Conservation (phyloP, 2,797 vertebrate species). For the Chaunax sp. region DNA sequence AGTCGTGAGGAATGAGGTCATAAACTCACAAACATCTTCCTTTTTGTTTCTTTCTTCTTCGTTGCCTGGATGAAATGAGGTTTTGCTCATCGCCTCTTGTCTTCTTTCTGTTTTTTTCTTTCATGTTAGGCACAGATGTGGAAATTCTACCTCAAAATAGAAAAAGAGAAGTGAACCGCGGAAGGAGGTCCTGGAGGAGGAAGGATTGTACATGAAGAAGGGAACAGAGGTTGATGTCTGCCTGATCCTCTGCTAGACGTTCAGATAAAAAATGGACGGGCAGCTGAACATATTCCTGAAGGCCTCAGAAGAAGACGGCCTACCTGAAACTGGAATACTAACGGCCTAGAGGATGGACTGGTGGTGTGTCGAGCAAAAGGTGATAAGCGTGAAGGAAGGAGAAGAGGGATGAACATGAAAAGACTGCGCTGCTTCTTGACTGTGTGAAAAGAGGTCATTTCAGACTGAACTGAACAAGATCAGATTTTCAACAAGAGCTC, state of each 20-base stretch:
- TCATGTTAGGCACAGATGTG: slow-evolving; percentile 72
- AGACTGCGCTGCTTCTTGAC: slow-evolving; percentile 74
- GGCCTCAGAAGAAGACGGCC: slow-evolving; percentile 48
- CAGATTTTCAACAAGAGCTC: slow-evolving; percentile 56
- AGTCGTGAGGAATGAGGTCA: slow-evolving; percentile 48
- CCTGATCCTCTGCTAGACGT: slow-evolving; percentile 40
- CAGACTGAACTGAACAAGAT: slow-evolving; percentile 60
- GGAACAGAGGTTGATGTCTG: slow-evolving; percentile 52
- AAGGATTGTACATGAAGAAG: slow-evolving; percentile 68
- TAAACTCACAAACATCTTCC: slow-evolving; percentile 8
- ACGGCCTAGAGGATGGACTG: slow-evolving; percentile 48
- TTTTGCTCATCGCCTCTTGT: slow-evolving; percentile 32
- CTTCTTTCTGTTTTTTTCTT: slow-evolving; percentile 9
- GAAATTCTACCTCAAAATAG: slow-evolving; percentile 87
- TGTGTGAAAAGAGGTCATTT: slow-evolving; percentile 57
- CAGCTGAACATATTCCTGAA: slow-evolving; percentile 52
- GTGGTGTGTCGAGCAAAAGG: slow-evolving; percentile 47
- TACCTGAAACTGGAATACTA: slow-evolving; percentile 69
- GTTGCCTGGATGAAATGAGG: background rate
- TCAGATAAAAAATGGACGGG: slow-evolving; percentile 43
- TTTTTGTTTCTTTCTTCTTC: background rate
- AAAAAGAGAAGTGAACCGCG: slow-evolving; percentile 68
- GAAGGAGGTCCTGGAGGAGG: slow-evolving; percentile 66
- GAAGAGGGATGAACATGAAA: slow-evolving; percentile 45
- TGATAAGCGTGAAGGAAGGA: slow-evolving; percentile 33